Base-by-base conservation (phyloP, 1,140 invertebrate genomes). In the Drosophila elegans region DNA sequence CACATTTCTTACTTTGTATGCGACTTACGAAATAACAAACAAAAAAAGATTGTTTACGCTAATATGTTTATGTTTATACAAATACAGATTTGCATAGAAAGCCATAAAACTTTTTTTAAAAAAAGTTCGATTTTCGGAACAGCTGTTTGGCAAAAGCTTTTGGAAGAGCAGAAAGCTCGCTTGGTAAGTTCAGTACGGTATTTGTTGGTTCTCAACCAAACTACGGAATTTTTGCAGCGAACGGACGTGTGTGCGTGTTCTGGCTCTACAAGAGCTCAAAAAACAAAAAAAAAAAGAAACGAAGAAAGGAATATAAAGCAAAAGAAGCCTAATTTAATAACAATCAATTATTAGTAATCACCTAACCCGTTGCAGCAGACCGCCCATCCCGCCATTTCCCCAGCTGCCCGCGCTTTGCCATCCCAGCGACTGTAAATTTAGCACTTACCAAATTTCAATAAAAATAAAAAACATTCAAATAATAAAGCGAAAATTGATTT, bases 401-500 rank as follows among this genome's bases (percentile, higher is more conserved):
- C 13, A 1, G n/a, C 32, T 52, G 13, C n/a, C 13, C 4, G 9
- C 32, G 32, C 10, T 45, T 25, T 4, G 4, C 10, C 1, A 4
- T 16, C n/a, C 32, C 32, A 16, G 29, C 49, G 32, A n/a, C 16
- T n/a, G 48, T 10, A 13, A 36, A 21, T 21, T 36, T 2, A 34
- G 9, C 5, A 13, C 29, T 21, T 4, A 52, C 27, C 46, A n/a
- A 49, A 49, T 49, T 32, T 32, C 10, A 52, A 36, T 51, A 32
- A 32, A 32, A 39, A 39, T 39, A 39, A 39, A n/a, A 16, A 36
- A 12, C 5, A 36, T 3, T 44, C 3, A 7, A 57, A 44, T 41
- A 38, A 61, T 12, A 61, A 54, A 39, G 16, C 49, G 32, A 38
- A 36, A 69, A 32, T 25, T n/a, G 13, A 66, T 72, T 72, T 72